phyloP scores from a whole-genome alignment of 2,888 invertebrate genomes.

The Drosophila melanocephala region DNA sequence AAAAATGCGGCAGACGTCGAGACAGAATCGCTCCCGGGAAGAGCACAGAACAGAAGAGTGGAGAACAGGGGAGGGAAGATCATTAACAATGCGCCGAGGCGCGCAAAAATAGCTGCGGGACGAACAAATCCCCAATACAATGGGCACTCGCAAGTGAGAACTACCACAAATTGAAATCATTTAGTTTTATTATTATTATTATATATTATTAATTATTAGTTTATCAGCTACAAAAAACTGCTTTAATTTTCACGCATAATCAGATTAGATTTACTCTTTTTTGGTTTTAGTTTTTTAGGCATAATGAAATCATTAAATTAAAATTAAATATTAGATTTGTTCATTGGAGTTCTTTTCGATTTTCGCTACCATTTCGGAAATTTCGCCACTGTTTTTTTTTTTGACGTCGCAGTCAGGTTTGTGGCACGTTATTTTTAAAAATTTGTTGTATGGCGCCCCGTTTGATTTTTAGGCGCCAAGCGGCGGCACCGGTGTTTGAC shows the following conservation, averaged over 20 bases:
- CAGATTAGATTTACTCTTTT: not conserved
- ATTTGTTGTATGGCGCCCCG: slow-evolving; percentile 61
- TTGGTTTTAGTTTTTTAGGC: not conserved
- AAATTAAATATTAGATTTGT: not conserved
- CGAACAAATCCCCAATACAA: slow-evolving; percentile 70
- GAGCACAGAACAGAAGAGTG: not conserved
- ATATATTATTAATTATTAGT: not conserved
- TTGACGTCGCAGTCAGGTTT: slow-evolving; percentile 4
- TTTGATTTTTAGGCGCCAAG: slow-evolving; percentile 80
- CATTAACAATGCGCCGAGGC: slow-evolving; percentile 46
- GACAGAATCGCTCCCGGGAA: not conserved
- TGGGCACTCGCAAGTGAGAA: not conserved
- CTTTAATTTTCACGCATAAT: not conserved
- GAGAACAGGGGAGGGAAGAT: slow-evolving; percentile 20
- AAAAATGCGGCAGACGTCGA: slow-evolving; percentile 31
- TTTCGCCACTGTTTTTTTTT: slow-evolving; percentile 34
- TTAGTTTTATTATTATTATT: too few species aligned
- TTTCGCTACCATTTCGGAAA: not conserved
- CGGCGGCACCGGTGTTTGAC: slow-evolving; percentile 70
- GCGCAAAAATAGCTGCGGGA: slow-evolving; percentile 61
- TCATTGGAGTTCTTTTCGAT: not conserved
- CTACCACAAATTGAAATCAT: not conserved
- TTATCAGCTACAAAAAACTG: not conserved
- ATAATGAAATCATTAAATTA: not conserved
- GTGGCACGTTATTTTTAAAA: slow-evolving; percentile 69